Evolutionary conservation across 2,888 invertebrate species (phyloP).

Genomic region (Apeira syringaria): DNA sequence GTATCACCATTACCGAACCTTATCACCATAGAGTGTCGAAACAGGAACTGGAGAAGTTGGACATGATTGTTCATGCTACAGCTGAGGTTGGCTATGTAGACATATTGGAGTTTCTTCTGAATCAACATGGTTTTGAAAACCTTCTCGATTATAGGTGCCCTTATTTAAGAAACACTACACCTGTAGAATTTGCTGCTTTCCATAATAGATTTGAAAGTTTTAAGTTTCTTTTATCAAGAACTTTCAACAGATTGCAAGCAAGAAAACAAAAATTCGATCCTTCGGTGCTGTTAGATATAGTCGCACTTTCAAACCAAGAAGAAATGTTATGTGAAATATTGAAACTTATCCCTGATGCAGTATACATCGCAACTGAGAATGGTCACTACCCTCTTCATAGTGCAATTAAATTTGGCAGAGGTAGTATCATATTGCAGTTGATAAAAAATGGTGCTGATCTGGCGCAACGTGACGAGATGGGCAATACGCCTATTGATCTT

Average conservation of each 20-base stretch:
- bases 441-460: conserved; percentile 12
- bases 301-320: not conserved
- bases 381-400: conserved; percentile 12
- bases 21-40: not conserved
- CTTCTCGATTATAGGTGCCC: conserved; percentile 9
- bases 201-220: conserved; percentile 46
- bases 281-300: conserved; percentile 1
- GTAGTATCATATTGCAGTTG: conserved; percentile 4
- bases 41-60: not conserved
- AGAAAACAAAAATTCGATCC: conserved; percentile 1
- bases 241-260: conserved; percentile 33
- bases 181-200: conserved; percentile 28
- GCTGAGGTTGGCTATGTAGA: conserved; percentile 66
- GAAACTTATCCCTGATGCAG: conserved; percentile 6
- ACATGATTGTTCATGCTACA: conserved; percentile 26
- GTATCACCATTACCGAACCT: not conserved
- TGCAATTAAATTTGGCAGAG: conserved; percentile 2
- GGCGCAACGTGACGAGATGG: conserved; percentile 2
- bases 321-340: conserved; percentile 5
- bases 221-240: conserved; percentile 46
- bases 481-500: conserved; percentile 8
- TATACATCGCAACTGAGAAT: not conserved
- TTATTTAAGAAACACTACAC: conserved; percentile 8
- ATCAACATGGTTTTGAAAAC: conserved; percentile 45
- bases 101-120: conserved; percentile 73